Conservation (phyloP, 2,113 vertebrate genomes). For the Turnix velox region DNA sequence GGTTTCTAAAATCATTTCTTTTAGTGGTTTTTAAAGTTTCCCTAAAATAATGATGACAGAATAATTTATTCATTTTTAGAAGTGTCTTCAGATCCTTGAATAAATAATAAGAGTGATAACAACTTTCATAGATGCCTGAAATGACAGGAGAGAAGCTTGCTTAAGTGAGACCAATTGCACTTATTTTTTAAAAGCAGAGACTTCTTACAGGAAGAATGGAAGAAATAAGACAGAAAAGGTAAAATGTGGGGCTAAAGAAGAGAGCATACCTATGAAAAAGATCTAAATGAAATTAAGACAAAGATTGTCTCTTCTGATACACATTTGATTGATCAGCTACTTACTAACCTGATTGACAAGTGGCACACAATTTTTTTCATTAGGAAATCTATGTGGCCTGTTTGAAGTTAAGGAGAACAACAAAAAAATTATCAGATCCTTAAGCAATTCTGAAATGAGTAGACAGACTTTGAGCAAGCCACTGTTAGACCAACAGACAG, state of each 20-base stretch:
- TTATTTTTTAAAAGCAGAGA: neutral
- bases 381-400: neutral
- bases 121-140: neutral
- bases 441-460: neutral
- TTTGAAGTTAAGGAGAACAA: neutral
- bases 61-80: conserved; percentile 19
- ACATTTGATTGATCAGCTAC: neutral
- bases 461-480: neutral
- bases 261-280: neutral
- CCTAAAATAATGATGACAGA: conserved; percentile 19
- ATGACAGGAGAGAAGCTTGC: neutral
- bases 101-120: conserved; percentile 3
- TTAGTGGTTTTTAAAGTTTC: neutral
- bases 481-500: neutral
- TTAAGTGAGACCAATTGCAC: neutral
- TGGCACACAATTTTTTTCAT: neutral
- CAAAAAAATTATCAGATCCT: neutral
- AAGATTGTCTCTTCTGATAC: neutral
- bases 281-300: neutral
- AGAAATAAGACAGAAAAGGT: neutral
- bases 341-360: neutral
- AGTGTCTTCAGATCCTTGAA: conserved; percentile 3
- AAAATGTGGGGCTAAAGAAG: neutral
- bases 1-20: neutral
- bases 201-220: neutral